Evolutionary conservation across 2,797 vertebrate species (phyloP).

Genomic region (Serranus cabrilla): DNA sequence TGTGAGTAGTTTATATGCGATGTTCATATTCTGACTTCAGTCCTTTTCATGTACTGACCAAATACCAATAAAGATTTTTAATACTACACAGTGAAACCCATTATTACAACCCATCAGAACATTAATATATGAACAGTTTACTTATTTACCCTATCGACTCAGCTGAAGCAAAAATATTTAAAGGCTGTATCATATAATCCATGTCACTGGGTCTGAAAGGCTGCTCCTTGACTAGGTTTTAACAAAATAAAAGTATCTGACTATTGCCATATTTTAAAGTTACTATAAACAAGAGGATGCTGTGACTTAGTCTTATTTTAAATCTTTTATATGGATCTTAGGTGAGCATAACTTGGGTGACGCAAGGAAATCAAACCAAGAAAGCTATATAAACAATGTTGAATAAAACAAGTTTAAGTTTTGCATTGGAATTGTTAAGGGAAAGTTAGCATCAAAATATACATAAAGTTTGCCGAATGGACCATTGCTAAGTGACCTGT

Average conservation of each 20-base stretch:
- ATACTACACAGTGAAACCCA: slow-evolving; percentile 83
- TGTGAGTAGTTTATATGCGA: slow-evolving; percentile 96
- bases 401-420: too few relatives aligned
- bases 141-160: background rate
- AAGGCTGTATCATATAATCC: background rate
- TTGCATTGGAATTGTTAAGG: too few relatives aligned
- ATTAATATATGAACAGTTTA: background rate
- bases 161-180: background rate
- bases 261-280: background rate
- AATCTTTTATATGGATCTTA: background rate
- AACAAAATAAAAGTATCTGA: background rate
- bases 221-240: background rate
- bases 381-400: background rate
- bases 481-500: too few relatives aligned
- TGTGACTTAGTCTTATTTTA: background rate
- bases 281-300: background rate
- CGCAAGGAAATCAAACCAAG: background rate
- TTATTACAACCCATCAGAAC: slow-evolving; percentile 43
- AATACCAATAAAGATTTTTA: slow-evolving; percentile 99
- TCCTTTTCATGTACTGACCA: slow-evolving; percentile 99
- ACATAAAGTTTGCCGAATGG: too few relatives aligned
- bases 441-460: too few relatives aligned
- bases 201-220: background rate
- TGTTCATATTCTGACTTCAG: slow-evolving; percentile 98
- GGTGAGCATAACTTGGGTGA: background rate